phyloP scores from a whole-genome alignment of 2,888 invertebrate species.

The Bembecia ichneumoniformis region DNA sequence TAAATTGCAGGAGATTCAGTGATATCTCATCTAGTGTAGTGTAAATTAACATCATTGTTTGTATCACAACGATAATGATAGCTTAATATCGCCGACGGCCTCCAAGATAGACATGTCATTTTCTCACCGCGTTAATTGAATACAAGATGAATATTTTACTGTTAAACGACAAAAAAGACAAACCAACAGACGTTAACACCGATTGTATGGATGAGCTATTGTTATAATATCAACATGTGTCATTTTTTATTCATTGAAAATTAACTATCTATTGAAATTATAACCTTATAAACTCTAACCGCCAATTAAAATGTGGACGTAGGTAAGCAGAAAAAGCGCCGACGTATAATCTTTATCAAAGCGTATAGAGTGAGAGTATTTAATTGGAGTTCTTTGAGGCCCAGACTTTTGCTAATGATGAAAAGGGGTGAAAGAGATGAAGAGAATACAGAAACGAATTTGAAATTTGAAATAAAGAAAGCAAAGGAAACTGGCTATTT shows the following conservation, averaged over 20 bases:
- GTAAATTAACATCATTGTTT: conserved; percentile 18
- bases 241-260: neutral
- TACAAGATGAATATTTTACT: conserved; percentile 42
- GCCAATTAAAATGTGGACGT: too few species aligned
- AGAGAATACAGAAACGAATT: too few species aligned
- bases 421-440: too few species aligned
- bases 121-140: conserved; percentile 61
- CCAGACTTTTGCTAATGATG: too few species aligned
- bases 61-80: conserved; percentile 39
- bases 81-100: conserved; percentile 32
- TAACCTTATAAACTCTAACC: too few species aligned
- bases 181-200: conserved; percentile 1
- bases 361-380: too few species aligned
- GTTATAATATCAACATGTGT: neutral
- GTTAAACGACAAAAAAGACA: conserved; percentile 13
- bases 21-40: conserved; percentile 39
- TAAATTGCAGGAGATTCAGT: too few species aligned
- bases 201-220: conserved; percentile 3
- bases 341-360: too few species aligned
- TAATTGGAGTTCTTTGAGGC: too few species aligned
- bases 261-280: neutral
- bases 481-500: too few species aligned
- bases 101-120: conserved; percentile 52
- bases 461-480: too few species aligned
- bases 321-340: too few species aligned